Percentiles rank a stretch among this genome's conserved stretches.
Conservation (phyloP, 2,797 vertebrate genomes). For the Semaprochilodus insignis region DNA sequence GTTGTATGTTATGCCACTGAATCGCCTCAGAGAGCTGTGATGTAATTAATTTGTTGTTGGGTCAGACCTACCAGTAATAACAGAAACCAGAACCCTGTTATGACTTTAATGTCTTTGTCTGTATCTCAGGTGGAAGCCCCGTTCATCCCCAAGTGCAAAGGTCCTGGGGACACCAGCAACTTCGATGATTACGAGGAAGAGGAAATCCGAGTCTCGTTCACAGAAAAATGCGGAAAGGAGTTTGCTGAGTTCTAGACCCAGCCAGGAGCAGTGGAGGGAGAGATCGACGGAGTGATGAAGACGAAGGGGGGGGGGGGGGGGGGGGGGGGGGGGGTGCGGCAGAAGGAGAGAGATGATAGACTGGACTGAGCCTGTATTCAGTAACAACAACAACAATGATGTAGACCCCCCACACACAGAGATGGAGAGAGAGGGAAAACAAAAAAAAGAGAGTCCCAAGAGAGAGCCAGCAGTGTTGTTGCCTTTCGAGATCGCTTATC, state of each 20-base stretch:
- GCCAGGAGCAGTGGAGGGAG: slow-evolving; percentile 67
- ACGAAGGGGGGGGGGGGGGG: slow-evolving; percentile 46
- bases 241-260: slow-evolving; percentile 91
- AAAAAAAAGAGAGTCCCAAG: slow-evolving; percentile 73
- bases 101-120: slow-evolving; percentile 22
- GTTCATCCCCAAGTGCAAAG: slow-evolving; percentile 96
- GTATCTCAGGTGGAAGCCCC: slow-evolving; percentile 88
- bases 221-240: slow-evolving; percentile 94
- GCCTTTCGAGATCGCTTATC: slow-evolving; percentile 83
- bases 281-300: slow-evolving; percentile 67
- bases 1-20: too few relatives aligned
- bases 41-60: too few relatives aligned
- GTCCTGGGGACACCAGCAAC: slow-evolving; percentile 95
- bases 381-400: slow-evolving; percentile 74
- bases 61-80: not conserved
- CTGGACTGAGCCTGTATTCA: slow-evolving; percentile 79
- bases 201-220: slow-evolving; percentile 92
- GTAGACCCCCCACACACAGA: slow-evolving; percentile 67
- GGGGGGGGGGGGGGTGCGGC: slow-evolving; percentile 44
- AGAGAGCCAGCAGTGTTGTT: slow-evolving; percentile 86
- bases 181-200: slow-evolving; percentile 97
- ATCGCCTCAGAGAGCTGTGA: too few relatives aligned
- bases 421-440: slow-evolving; percentile 23
- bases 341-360: slow-evolving; percentile 54
- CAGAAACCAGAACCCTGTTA: not conserved